Conservation (phyloP, 2,888 invertebrate species). For the Aricia artaxerxes region DNA sequence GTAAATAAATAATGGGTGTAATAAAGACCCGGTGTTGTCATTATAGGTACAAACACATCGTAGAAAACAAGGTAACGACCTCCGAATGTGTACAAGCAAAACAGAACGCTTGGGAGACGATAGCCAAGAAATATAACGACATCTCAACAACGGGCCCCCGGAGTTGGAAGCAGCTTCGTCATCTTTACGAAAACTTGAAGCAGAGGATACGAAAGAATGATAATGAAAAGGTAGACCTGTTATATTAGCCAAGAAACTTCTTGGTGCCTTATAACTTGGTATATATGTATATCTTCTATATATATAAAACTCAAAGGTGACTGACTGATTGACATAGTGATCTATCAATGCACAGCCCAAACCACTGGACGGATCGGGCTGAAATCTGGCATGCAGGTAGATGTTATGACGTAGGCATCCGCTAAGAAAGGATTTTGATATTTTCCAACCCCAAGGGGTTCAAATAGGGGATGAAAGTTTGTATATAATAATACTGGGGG, state of each 20-base stretch:
- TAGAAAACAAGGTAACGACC: not conserved
- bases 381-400: too few species aligned
- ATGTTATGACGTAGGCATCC: too few species aligned
- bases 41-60: constrained; percentile 2
- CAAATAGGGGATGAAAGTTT: too few species aligned
- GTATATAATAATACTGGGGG: too few species aligned
- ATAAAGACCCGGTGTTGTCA: not conserved
- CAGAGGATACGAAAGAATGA: constrained; percentile 1
- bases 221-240: not conserved
- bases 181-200: constrained; percentile 7
- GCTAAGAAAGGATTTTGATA: too few species aligned
- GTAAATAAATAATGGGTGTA: not conserved
- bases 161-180: constrained; percentile 4
- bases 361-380: too few species aligned
- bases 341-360: too few species aligned
- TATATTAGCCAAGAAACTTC: not conserved
- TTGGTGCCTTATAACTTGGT: too few species aligned
- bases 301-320: too few species aligned
- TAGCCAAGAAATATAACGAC: constrained; percentile 3
- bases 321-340: too few species aligned
- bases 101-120: constrained; percentile 9
- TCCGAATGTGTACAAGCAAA: constrained; percentile 7
- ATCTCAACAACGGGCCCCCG: not conserved
- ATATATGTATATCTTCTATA: too few species aligned
- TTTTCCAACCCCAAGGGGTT: too few species aligned